A percentile compares a stretch with the other conserved stretches of the same genome.
Conservation (phyloP, 2,888 invertebrate genomes). For the Dichetophora obliterata region DNA sequence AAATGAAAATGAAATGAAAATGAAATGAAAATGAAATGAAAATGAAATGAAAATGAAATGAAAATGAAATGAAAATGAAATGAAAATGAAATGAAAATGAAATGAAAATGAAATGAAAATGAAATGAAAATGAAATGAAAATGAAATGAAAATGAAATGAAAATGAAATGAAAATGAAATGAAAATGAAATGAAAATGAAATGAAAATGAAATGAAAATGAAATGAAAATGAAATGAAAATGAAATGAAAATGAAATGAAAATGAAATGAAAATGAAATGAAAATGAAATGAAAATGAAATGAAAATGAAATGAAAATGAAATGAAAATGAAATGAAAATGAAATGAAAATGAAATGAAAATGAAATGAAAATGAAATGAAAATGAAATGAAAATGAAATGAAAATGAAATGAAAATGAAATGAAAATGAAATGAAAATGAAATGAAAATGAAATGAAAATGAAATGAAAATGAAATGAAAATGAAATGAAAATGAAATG, state of each 20-base stretch:
- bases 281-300: not conserved
- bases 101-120: not conserved
- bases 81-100: slow-evolving; percentile 15
- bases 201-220: not conserved
- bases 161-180: not conserved
- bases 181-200: not conserved
- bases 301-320: not conserved
- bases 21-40: slow-evolving; percentile 9
- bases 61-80: slow-evolving; percentile 13
- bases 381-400: not conserved
- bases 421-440: not conserved
- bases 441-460: not conserved
- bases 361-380: not conserved
- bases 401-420: not conserved
- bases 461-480: not conserved
- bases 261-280: not conserved
- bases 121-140: not conserved
- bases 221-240: not conserved
- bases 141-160: not conserved
- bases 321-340: not conserved
- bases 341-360: not conserved
- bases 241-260: not conserved
- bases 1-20: not conserved
- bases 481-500: not conserved
- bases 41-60: slow-evolving; percentile 9